Evolutionary conservation across 2,888 invertebrate species (phyloP), one percentile per base, ranked within the genome.

Genomic region (Leucophenga montana): DNA sequence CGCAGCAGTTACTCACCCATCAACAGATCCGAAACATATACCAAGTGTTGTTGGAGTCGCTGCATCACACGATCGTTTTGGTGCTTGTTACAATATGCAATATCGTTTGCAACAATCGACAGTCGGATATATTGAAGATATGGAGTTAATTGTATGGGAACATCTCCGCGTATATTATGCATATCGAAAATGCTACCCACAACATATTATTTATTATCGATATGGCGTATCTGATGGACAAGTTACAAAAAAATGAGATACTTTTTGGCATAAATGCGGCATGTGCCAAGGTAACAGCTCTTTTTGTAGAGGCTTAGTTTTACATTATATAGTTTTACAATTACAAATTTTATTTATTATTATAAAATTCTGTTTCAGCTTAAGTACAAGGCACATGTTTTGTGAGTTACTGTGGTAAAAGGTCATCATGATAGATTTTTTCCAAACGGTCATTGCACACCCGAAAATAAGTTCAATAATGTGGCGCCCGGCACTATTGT

Each of bases 401-500:
- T 97, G 39, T 98, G 97, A 88, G 89, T 98, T 54, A 95, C 98
- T 9, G 98, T 99, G 0, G 98, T 99, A 87, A 99, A 99, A 88
- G 91, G 99, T 0, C 99, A 99, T 90, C 98, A 99, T 85, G 97
- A 97, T 0, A 92, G 98, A 85, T 89, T 90, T 78, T 87, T 90
- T 75, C 88, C 90, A n/a, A 44, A 33, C 0, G 70, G 67, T 6
- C n/a, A n/a, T n/a, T n/a, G n/a, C n/a, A 67, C 73, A 33, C 67
- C 90, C 75, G 89, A 85, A 76, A 91, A 90, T 89, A 92, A 89
- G 82, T 93, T 92, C 75, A 86, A 90, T 5, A 96, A 95, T 85
- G 95, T 96, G 0, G 93, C 93, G 5, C 95, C 97, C 0, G 97
- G 97, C 0, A 97, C 97, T 0, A 92, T 95, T 0, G 96, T 97